Conservation (phyloP, 1,140 invertebrate species). For the Zaprionus camerounensis region DNA sequence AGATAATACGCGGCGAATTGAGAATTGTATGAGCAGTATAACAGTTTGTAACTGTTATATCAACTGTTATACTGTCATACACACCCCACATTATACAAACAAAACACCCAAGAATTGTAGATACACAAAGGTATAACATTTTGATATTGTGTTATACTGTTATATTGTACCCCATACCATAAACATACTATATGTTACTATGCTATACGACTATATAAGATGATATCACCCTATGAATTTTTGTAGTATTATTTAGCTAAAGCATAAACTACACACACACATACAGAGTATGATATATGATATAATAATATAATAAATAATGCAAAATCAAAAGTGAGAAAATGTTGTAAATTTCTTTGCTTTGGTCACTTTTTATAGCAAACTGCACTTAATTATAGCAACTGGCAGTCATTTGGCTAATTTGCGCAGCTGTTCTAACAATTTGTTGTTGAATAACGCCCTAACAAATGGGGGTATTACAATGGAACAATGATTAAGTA, state of each 20-base stretch:
- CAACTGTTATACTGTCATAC: conserved; percentile 1
- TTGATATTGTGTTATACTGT: conserved; percentile 4
- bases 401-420: not conserved
- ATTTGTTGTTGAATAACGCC: conserved; percentile 32
- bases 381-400: conserved; percentile 18
- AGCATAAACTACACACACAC: conserved; percentile 33
- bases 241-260: conserved; percentile 58
- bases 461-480: not conserved
- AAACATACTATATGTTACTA: conserved; percentile 1
- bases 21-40: conserved; percentile 2
- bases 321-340: not conserved
- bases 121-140: conserved; percentile 11
- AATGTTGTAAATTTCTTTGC: not conserved
- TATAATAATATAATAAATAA: conserved; percentile 21
- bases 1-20: not conserved
- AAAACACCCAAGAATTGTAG: conserved; percentile 17
- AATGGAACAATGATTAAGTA: conserved; percentile 1
- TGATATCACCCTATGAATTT: conserved; percentile 52
- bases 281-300: conserved; percentile 9
- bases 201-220: conserved; percentile 8
- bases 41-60: not conserved
- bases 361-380: not conserved
- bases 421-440: conserved; percentile 30
- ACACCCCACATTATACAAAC: not conserved
- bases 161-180: conserved; percentile 6